phyloP scores from a whole-genome alignment of 2,888 invertebrate species.

The Philereme vetulata region DNA sequence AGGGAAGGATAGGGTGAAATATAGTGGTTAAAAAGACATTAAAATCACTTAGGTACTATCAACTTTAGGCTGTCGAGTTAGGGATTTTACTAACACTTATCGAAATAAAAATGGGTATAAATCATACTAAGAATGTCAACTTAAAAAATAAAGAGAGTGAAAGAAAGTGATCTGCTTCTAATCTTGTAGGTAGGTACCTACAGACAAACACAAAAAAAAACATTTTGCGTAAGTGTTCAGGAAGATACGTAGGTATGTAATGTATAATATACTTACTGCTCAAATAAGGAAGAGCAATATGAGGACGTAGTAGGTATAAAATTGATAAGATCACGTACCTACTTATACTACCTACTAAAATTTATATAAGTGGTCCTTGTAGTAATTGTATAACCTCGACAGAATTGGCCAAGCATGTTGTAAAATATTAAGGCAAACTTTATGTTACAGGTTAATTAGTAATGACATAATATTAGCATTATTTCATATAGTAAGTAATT shows the following conservation, averaged over 20 bases:
- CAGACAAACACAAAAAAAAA: too few relatives aligned
- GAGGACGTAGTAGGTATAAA: not conserved
- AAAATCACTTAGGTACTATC: not conserved
- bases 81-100: not conserved
- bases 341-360: too few relatives aligned
- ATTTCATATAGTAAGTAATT: too few relatives aligned
- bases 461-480: too few relatives aligned
- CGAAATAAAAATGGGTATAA: not conserved
- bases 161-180: not conserved
- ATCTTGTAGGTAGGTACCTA: not conserved
- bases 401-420: not conserved
- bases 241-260: too few relatives aligned
- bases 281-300: too few relatives aligned
- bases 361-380: too few relatives aligned
- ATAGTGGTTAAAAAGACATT: not conserved
- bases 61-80: not conserved
- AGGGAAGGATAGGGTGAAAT: too few relatives aligned
- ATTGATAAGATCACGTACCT: not conserved
- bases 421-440: too few relatives aligned
- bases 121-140: not conserved
- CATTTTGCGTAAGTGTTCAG: too few relatives aligned
- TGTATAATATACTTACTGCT: too few relatives aligned
- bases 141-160: not conserved
- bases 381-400: not conserved
- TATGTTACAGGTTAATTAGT: too few relatives aligned